Base-by-base conservation (phyloP, 37 sponge, comb jelly and placozoan species). In the Aplysina aerophoba region DNA sequence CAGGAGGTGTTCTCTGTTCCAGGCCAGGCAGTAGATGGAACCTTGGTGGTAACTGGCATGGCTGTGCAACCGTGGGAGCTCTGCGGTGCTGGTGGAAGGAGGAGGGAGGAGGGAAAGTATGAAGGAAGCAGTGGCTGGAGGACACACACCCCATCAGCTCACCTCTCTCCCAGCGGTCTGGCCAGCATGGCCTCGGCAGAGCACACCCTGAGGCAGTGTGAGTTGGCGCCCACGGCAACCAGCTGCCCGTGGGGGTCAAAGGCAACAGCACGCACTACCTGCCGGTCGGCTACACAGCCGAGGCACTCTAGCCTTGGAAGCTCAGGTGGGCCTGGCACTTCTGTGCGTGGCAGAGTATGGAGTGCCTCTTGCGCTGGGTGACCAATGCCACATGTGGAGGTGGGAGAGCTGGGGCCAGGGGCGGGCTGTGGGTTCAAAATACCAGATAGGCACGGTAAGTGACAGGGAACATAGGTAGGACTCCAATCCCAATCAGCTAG, bases 211-310 rank as follows among this genome's bases (percentile, higher is more conserved):
- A 98, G 90, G 11, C 79, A 84, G 73, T 68, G 83, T 25, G 99
- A 98, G 84, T 98, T 98, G 16, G 99, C 83, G 37, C 99, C 99
- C 13, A 98, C 67, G 20, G 95, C 99, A 58, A 98, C 88, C 25
- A 92, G 44, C 30, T 88, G 61, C 12, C 95, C 95, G 31, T 63
- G 34, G 15, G 81, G 85, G 55, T 84, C 83, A 78, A 95, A 95
- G 5, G 94, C 72, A 33, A 96, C 93, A 27, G 97, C 67, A 28
- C 97, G 80, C 14, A 96, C 82, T 4, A 84, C 97, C 89, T 96
- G 79, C 1, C 38, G 35, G 53, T 75, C 78, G 24, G 8, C 21
- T 4, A 63, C 82, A 63, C 65, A 53, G 22, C 78, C 78, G 11
- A 75, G 2, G 25, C 41, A 75, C 41, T 75, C 53, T 13, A 75